Evolutionary conservation across 2,888 invertebrate species (phyloP).

Genomic region (Spodoptera littoralis): DNA sequence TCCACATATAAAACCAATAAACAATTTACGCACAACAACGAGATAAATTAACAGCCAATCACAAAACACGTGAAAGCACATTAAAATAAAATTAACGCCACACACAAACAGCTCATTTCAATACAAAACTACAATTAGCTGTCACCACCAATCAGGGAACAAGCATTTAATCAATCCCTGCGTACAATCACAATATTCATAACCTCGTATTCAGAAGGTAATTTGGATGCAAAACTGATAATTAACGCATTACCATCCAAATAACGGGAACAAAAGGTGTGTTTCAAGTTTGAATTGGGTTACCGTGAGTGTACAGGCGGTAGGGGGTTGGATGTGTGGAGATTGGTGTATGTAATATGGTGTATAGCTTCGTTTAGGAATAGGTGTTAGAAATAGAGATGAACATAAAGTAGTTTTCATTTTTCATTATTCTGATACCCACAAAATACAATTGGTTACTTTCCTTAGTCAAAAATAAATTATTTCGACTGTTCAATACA

Average conservation of each 20-base stretch:
- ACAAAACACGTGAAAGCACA: constrained; percentile 15
- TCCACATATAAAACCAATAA: no score
- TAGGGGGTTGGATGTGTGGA: constrained; percentile 45
- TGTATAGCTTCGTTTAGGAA: accelerated
- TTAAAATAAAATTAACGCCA: constrained; percentile 35
- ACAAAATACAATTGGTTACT: no score
- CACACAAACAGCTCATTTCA: constrained; percentile 50
- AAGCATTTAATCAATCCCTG: constrained; percentile 77
- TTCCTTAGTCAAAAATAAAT: no score
- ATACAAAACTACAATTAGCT: constrained; percentile 64
- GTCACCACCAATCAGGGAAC: constrained; percentile 66
- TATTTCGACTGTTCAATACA: no score
- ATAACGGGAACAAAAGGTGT: constrained; percentile 84
- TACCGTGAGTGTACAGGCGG: constrained; percentile 60
- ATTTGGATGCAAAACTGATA: constrained; percentile 85
- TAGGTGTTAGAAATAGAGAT: no score
- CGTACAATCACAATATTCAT: constrained; percentile 85
- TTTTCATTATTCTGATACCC: no score
- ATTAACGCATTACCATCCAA: constrained; percentile 87
- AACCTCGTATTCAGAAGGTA: constrained; percentile 69
- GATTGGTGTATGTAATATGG: constrained; percentile 27
- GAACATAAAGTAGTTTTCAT: no score
- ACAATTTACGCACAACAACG: no score
- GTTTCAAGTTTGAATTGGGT: constrained; percentile 64
- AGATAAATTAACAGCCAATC: not conserved